phyloP scores from a whole-genome alignment of 2,113 vertebrate genomes.

The Gambusia holbrooki region DNA sequence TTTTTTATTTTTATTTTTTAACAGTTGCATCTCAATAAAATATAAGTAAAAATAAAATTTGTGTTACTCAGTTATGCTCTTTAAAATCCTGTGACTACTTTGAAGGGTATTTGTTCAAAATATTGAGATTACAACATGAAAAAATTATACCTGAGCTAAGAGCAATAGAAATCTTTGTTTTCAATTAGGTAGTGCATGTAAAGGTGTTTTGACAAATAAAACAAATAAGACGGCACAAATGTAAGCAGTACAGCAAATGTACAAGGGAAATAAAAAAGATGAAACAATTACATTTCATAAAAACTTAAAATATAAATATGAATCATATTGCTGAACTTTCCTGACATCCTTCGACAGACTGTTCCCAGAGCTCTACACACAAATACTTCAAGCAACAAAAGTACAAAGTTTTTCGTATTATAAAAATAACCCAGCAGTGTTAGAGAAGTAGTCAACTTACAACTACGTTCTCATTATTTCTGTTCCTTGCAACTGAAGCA shows the following conservation, averaged over 20 bases:
- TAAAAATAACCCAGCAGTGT: background rate
- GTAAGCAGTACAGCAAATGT: constrained; percentile 2
- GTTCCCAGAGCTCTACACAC: background rate
- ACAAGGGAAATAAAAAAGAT: background rate
- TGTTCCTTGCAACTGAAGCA: background rate
- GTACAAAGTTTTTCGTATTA: constrained; percentile 1
- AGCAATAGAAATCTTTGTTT: background rate
- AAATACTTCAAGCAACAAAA: constrained; percentile 15
- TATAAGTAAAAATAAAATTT: background rate
- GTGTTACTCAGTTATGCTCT: no score
- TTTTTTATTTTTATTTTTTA: no score
- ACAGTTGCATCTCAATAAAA: background rate
- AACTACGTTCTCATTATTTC: background rate
- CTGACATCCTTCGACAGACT: background rate
- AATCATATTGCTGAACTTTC: background rate
- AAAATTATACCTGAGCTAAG: background rate
- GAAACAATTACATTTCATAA: background rate
- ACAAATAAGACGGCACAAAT: background rate
- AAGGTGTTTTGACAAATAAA: background rate
- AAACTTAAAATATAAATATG: constrained; percentile 20
- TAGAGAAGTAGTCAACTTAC: background rate
- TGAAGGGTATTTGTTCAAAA: no score
- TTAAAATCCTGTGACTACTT: no score
- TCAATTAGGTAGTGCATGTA: background rate
- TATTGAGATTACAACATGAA: background rate